A percentile compares a stretch with the other conserved stretches of the same genome.
These are phyloP conservation scores for Gymnogyps californianus DNA, from an alignment of 2,113 vertebrate species.

Conservation along the genomic window DNA sequence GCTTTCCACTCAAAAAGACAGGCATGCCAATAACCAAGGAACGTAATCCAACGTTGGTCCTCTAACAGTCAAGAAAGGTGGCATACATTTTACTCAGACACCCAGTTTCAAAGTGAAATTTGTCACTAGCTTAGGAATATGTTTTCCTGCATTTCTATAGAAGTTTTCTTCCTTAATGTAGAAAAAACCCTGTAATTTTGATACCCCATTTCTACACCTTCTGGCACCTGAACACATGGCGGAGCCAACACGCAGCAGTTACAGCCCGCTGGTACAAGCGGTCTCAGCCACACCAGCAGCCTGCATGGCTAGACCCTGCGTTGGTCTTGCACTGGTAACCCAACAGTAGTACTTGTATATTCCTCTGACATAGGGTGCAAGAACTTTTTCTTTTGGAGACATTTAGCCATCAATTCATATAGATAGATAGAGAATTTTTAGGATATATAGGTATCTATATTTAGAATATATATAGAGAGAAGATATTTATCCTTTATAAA, in stretches of 20 bases:
- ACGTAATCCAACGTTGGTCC: not conserved
- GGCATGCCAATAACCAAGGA: not conserved
- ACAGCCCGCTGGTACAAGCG: fast-evolving
- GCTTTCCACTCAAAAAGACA: not conserved
- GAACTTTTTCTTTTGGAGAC: not conserved
- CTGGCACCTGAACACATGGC: not conserved
- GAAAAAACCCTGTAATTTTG: too few relatives aligned
- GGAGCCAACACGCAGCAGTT: too few relatives aligned
- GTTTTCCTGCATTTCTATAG: not conserved
- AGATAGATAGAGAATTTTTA: not conserved
- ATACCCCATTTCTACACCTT: not conserved
- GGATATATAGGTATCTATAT: not conserved
- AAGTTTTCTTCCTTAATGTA: not conserved
- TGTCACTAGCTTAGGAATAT: not conserved
- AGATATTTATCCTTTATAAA: not conserved
- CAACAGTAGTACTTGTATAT: fast-evolving
- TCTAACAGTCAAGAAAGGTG: not conserved
- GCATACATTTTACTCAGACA: not conserved
- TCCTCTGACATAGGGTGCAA: not conserved
- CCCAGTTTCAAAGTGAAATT: not conserved
- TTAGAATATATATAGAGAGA: fast-evolving
- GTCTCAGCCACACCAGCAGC: not conserved
- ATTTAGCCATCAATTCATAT: not conserved
- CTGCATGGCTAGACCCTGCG: too few relatives aligned
- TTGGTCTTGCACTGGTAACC: not conserved